Conservation (phyloP, 2,888 invertebrate species). For the Ichneumoninae sp. region DNA sequence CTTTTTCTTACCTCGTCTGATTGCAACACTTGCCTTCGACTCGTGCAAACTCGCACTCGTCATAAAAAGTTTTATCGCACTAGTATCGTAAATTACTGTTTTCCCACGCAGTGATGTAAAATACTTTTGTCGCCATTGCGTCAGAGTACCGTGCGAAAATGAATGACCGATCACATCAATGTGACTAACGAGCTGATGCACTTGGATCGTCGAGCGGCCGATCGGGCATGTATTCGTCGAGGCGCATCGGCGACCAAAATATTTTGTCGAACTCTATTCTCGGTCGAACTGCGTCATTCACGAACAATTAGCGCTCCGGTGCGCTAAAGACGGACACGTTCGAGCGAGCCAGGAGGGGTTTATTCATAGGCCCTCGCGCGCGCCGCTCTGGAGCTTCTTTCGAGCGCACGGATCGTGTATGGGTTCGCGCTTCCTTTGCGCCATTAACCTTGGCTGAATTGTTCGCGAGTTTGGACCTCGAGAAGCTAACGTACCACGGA, state of each 20-base stretch:
- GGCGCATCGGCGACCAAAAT: constrained; percentile 70
- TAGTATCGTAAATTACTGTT: background rate
- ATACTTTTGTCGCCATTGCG: background rate
- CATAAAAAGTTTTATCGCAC: background rate
- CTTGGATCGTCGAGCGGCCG: background rate
- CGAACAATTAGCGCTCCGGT: constrained; percentile 70
- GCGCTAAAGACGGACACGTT: constrained; percentile 48
- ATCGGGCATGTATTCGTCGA: constrained; percentile 58
- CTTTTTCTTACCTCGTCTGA: too few relatives aligned
- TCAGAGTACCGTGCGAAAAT: constrained; percentile 1
- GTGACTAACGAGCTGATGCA: constrained; percentile 3
- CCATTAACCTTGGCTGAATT: constrained; percentile 1
- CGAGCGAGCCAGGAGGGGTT: constrained; percentile 32
- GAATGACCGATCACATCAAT: background rate
- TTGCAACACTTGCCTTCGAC: too few relatives aligned
- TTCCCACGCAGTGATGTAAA: too few relatives aligned
- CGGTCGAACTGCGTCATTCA: constrained; percentile 70
- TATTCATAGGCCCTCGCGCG: constrained; percentile 51
- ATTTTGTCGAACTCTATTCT: constrained; percentile 73
- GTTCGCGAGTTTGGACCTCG: background rate
- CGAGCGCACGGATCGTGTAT: background rate
- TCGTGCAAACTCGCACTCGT: too few relatives aligned
- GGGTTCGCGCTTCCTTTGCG: constrained; percentile 21
- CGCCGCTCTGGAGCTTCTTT: background rate
- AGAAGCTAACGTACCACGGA: background rate